phyloP scores from a whole-genome alignment of 2,113 vertebrate species.

The Rattus norvegicus region GRCr8 NC_086024.1:31761501-31762000 shows the following conservation, averaged over 20 bases:
- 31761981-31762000: not conserved
- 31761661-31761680: not conserved
- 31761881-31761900: constrained; percentile 86
- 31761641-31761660: not conserved
- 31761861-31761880: constrained; percentile 84
- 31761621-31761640: not conserved
- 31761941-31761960: not conserved
- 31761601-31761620: not conserved
- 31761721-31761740: not conserved
- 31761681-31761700: not conserved
- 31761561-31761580: not conserved
- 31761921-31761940: constrained; percentile 86
- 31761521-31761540: not conserved
- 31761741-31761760: fast-evolving
- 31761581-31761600: not conserved
- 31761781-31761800: fast-evolving
- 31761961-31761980: fast-evolving
- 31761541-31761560: not conserved
- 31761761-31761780: fast-evolving
- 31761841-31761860: constrained; percentile 84
- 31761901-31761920: constrained; percentile 82
- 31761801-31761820: constrained; percentile 87
- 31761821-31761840: constrained; percentile 85
- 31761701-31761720: fast-evolving
- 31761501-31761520: not conserved